Evolutionary conservation across 2,113 vertebrate species (phyloP).

Genomic region (Thryonomys swinderianus): DNA sequence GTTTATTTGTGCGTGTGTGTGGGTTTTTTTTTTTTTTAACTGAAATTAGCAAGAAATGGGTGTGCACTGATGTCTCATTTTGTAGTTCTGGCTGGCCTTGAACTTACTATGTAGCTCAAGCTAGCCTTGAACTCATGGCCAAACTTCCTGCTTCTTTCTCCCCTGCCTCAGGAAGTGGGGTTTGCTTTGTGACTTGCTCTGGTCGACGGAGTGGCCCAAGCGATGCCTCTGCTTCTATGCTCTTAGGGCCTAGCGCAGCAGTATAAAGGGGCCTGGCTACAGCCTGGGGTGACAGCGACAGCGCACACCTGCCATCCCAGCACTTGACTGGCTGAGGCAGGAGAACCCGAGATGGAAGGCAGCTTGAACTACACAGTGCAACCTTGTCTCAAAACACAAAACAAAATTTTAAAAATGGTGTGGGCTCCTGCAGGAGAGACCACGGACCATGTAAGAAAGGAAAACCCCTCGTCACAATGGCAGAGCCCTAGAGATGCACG

Average conservation of each 20-base stretch:
- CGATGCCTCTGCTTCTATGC: neutral
- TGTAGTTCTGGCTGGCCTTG: too few species aligned
- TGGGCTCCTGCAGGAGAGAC: neutral
- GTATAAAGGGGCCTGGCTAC: neutral
- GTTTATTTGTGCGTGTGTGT: neutral
- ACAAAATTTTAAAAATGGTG: too few species aligned
- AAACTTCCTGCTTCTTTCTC: too few species aligned
- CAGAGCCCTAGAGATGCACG: neutral
- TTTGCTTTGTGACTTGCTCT: neutral
- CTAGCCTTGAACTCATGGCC: too few species aligned
- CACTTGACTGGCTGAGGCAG: neutral
- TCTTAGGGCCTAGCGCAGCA: neutral
- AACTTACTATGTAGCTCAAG: too few species aligned
- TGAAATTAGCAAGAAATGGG: too few species aligned
- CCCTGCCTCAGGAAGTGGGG: neutral
- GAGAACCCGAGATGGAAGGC: neutral
- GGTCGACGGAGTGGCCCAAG: neutral
- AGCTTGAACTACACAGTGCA: neutral
- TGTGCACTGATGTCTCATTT: too few species aligned
- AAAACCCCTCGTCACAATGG: neutral
- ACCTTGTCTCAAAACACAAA: neutral
- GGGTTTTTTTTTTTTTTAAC: too few species aligned
- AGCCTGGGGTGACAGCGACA: neutral
- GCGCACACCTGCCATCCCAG: neutral
- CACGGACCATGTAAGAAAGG: neutral